These are phyloP conservation scores for Nephrotoma appendiculata DNA, from an alignment of 2,888 invertebrate species.

Conservation along the genomic window DNA sequence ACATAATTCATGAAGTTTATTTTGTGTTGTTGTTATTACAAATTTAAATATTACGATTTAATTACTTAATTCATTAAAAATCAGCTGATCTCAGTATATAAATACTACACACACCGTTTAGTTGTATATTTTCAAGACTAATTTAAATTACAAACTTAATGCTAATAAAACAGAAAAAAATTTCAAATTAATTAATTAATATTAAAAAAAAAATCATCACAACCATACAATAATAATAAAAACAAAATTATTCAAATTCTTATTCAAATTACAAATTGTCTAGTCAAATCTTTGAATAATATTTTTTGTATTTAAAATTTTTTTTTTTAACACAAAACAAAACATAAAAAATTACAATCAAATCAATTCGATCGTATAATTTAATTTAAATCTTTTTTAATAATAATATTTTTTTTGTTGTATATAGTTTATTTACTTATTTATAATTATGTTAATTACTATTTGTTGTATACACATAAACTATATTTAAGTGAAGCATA, in stretches of 20 bases:
- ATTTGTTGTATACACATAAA: neutral
- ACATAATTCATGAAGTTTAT: neutral
- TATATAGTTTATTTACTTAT: neutral
- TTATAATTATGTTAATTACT: neutral
- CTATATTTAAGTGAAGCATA: neutral
- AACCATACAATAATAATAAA: neutral
- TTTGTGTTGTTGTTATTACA: neutral
- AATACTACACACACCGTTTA: neutral
- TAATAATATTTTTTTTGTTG: neutral
- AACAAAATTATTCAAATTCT: neutral
- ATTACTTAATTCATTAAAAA: neutral
- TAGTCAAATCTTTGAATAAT: neutral
- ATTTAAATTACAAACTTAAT: neutral
- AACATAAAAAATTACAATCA: neutral
- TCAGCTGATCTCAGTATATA: neutral
- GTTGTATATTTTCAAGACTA: neutral
- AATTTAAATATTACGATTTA: neutral
- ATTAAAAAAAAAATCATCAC: neutral
- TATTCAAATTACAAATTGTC: neutral
- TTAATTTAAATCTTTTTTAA: neutral
- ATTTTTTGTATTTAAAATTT: neutral
- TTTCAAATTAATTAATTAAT: neutral
- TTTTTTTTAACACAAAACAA: neutral
- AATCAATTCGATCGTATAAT: neutral
- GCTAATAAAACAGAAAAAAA: neutral